phyloP scores from a whole-genome alignment of 2,888 invertebrate species.

The Sinelater perroti region DNA sequence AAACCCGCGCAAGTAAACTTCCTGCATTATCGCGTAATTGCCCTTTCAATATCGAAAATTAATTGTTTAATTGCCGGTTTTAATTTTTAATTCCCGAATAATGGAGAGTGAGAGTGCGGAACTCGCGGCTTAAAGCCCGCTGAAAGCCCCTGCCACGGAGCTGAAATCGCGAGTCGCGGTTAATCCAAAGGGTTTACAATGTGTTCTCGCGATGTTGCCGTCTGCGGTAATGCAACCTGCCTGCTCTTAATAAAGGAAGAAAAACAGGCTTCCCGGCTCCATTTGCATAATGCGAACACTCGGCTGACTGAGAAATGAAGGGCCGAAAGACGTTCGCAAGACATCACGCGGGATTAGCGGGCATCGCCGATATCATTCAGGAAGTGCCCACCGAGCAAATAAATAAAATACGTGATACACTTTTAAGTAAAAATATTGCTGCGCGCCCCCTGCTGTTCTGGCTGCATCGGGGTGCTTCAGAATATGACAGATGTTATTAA shows the following conservation, averaged over 20 bases:
- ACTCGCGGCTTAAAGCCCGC: too few species aligned
- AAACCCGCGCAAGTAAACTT: conserved; percentile 10
- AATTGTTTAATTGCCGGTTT: too few species aligned
- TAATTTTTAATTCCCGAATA: too few species aligned
- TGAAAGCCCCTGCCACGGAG: too few species aligned
- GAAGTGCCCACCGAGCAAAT: conserved; percentile 27
- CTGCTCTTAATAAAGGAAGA: conserved; percentile 5
- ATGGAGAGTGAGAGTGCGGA: too few species aligned
- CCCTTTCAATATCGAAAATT: conserved; percentile 3
- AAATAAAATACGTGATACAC: conserved; percentile 33
- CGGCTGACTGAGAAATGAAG: conserved; percentile 21
- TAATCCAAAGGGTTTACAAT: too few species aligned
- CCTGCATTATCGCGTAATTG: conserved; percentile 8
- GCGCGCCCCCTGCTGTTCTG: background rate
- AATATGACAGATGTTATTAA: background rate
- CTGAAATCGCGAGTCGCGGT: too few species aligned
- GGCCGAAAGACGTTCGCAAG: conserved; percentile 17
- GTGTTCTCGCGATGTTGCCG: too few species aligned
- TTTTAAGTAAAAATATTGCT: conserved; percentile 23
- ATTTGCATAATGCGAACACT: conserved; percentile 22
- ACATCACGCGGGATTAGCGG: conserved; percentile 22
- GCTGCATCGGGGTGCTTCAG: background rate
- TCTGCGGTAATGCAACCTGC: background rate
- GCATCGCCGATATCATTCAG: conserved; percentile 30
- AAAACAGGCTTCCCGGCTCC: conserved; percentile 1